phyloP scores from a whole-genome alignment of 2,888 invertebrate species.

The Mermis nigrescens region DNA sequence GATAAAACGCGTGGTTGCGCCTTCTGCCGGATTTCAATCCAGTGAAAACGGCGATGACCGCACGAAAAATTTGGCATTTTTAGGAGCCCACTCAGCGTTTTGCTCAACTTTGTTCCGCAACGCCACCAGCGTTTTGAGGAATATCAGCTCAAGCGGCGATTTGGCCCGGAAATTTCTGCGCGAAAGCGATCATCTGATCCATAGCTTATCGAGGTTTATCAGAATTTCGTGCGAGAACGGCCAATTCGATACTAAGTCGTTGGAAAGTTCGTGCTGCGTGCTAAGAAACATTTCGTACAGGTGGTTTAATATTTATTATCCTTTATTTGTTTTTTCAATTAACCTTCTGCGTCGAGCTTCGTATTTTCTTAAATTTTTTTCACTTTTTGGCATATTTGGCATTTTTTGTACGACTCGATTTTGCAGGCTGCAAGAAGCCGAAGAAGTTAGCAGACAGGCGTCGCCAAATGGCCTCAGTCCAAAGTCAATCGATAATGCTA shows the following conservation, averaged over 20 bases:
- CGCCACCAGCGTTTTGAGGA: slow-evolving; percentile 82
- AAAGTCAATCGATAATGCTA: no score
- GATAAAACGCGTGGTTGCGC: slow-evolving; percentile 78
- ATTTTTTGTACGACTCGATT: no score
- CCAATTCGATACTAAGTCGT: slow-evolving; percentile 91
- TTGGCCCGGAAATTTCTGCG: slow-evolving; percentile 80
- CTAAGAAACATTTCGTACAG: slow-evolving; percentile 77
- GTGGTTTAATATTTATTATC: no score
- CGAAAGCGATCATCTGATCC: slow-evolving; percentile 72
- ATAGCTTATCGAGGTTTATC: slow-evolving; percentile 75
- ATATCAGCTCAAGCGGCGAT: slow-evolving; percentile 89
- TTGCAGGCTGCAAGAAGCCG: slow-evolving; percentile 76
- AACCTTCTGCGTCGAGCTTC: no score
- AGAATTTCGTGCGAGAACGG: slow-evolving; percentile 55
- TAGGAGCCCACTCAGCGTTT: no score
- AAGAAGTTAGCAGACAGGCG: no score
- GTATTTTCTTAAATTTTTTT: no score
- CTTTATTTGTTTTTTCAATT: no score
- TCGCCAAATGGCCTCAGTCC: no score
- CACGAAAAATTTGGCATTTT: neutral
- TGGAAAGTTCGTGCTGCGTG: slow-evolving; percentile 95
- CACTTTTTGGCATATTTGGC: no score
- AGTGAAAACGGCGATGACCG: slow-evolving; percentile 41
- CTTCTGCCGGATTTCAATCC: slow-evolving; percentile 39
- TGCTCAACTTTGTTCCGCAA: slow-evolving; percentile 93